These are phyloP conservation scores for Herminia tarsipennalis DNA, from an alignment of 2,888 invertebrate species.

Conservation along the genomic window DNA sequence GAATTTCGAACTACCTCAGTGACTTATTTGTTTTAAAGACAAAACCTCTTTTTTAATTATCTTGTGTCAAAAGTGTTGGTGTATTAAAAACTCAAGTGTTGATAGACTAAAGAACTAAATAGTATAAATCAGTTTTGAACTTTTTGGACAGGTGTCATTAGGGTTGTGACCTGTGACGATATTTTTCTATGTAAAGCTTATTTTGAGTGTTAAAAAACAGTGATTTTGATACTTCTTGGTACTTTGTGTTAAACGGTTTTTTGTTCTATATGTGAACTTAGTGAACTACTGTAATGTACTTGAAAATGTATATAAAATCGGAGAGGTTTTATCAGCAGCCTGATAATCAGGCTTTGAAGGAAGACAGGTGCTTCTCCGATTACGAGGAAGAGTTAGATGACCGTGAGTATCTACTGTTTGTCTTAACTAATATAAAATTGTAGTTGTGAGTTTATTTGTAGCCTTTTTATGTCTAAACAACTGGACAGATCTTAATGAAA, in stretches of 20 bases:
- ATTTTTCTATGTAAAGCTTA: not conserved
- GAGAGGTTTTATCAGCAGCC: constrained; percentile 78
- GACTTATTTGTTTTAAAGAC: not conserved
- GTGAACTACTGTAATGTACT: constrained; percentile 65
- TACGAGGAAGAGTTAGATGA: constrained; percentile 76
- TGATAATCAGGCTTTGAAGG: constrained; percentile 68
- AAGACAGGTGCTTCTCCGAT: constrained; percentile 73
- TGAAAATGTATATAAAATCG: constrained; percentile 80
- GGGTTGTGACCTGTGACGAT: constrained; percentile 27
- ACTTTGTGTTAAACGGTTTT: constrained; percentile 3
- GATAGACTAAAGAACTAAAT: constrained; percentile 1
- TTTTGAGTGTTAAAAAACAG: constrained; percentile 9
- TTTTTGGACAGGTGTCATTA: constrained; percentile 16
- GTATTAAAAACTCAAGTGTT: not conserved
- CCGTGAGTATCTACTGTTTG: no score
- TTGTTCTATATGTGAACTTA: constrained; percentile 21
- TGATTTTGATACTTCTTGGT: not conserved
- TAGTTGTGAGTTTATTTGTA: no score
- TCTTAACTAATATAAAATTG: no score
- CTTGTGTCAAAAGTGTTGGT: no score
- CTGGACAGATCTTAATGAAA: no score
- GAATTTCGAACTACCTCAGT: not conserved
- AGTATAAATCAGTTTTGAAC: constrained; percentile 1
- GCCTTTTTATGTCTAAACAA: no score
- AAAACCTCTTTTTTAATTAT: not conserved